Evolutionary conservation across 1,140 invertebrate genomes (phyloP), one percentile per base, ranked within the genome.

Genomic region (Brachionus koreanus): DNA sequence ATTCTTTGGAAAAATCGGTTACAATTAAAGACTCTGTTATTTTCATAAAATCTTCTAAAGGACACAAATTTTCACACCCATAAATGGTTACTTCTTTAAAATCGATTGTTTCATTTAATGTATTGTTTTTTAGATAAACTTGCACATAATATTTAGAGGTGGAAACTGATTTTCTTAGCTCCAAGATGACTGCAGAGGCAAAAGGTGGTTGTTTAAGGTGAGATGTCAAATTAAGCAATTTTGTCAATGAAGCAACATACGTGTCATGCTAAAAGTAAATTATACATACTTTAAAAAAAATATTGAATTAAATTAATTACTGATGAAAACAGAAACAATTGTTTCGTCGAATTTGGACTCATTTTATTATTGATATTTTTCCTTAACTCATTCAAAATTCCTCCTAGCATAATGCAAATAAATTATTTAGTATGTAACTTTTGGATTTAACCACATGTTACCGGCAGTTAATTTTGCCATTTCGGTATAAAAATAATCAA

Each of bases 81-180:
- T 79, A 65, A 42, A 79, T 33, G 25, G 12, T 61, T 19, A 79
- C 23, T 33, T 57, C 49, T 42, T 33, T 79, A 65, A 79, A 79
- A 29, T 79, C 39, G 12, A 79, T 79, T 16, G 29, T 33, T 42
- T 79, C 49, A 29, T 39, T n/a, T 10, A 23, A 10, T 19, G 76
- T 79, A 19, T 79, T 79, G n/a, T 79, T 79, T 65, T 79, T 79
- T 2, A 61, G 1, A 42, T 61, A 79, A 61, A 65, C 49, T 79
- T 79, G 76, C 6, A 79, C 76, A 65, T 39, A 79, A 57, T 61
- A 79, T 79, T 61, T 35, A n/a, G 49, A 57, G 42, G 7, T 61
- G 19, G 33, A 39, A 5, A 35, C 23, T 12, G 49, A 57, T 61
- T 65, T 57, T 61, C 49, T 79, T 23, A 79, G 7, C 25, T 79